Evolutionary conservation across 2,113 vertebrate genomes (phyloP), one percentile per base, ranked within the genome.

Genomic region (Cebidichthys violaceus): DNA sequence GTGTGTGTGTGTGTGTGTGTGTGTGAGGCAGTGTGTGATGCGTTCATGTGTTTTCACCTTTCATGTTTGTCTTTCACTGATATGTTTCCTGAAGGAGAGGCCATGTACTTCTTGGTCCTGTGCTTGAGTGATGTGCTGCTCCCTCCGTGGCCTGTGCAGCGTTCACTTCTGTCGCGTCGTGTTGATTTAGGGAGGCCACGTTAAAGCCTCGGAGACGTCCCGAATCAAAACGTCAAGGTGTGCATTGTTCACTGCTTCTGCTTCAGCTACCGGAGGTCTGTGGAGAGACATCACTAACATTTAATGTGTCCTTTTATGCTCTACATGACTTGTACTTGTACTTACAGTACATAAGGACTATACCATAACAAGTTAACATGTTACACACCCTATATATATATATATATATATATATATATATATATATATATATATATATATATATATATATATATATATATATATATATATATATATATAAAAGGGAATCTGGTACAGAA

Each of bases 21-120:
- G 82, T 59, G 54, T 65, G 41, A 73, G 59, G 37, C 68, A 75
- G 93, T 93, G 89, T 88, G 96, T 83, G 85, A 66, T 91, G 94
- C 93, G 55, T 94, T 92, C 94, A 88, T 83, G 75, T 94, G 90
- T 33, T 83, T 91, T 90, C 93, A 91, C 93, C 64, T 70, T 75
- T 86, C 67, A 75, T 37, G 62, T 79, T 71, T 79, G 45, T 66
- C 52, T 18, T 78, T 79, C 75, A 20, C 75, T 82, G 43, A 86
- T 86, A 78, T 60, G 62, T n/a, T 35, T 76, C 64, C 79, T 76
- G 76, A 77, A 72, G 59, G 84, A 83, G 82, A 91, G 81, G 76
- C 85, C 86, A 90, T 88, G 89, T 86, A 52, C 83, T 88, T 84
- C 27, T 69, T 60, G 89, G 86, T 91, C 84, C 57, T 77, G 93